Percentiles rank a stretch among this genome's conserved stretches.
phyloP scores from a whole-genome alignment of 2,113 vertebrate species.

The Protobothrops flavoviridis region DNA sequence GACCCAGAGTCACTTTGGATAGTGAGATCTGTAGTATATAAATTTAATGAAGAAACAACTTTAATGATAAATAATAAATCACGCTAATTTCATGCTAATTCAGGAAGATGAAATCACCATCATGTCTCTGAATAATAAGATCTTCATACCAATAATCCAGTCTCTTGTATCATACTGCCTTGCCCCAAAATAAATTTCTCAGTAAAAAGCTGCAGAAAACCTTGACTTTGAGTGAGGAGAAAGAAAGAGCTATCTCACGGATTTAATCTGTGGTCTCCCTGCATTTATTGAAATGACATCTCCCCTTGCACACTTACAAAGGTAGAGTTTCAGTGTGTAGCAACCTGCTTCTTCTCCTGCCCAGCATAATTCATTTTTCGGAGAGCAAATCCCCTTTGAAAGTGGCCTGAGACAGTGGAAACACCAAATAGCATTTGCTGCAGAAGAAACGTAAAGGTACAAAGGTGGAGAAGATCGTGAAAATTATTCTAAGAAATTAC shows the following conservation, averaged over 20 bases:
- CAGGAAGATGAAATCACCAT: neutral
- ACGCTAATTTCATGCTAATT: neutral
- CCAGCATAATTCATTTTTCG: neutral
- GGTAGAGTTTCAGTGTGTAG: neutral
- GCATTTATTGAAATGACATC: no score
- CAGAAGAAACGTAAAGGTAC: neutral
- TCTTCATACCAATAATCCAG: neutral
- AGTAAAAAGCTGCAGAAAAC: neutral
- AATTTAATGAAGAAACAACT: neutral
- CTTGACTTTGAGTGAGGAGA: neutral
- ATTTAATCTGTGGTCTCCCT: neutral
- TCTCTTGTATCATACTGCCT: neutral
- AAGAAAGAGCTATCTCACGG: neutral
- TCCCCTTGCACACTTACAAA: neutral
- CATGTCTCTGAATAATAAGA: neutral
- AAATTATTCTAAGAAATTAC: neutral
- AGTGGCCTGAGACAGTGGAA: neutral
- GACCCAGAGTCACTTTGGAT: neutral
- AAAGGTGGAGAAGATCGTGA: neutral
- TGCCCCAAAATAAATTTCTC: neutral
- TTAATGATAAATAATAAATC: neutral
- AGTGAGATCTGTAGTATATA: neutral
- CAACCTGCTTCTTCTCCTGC: neutral
- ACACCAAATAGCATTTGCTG: constrained; percentile 11
- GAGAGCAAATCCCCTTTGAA: neutral